phyloP scores from a whole-genome alignment of 2,113 vertebrate species.

The Microcebus ravelobensis region DNA sequence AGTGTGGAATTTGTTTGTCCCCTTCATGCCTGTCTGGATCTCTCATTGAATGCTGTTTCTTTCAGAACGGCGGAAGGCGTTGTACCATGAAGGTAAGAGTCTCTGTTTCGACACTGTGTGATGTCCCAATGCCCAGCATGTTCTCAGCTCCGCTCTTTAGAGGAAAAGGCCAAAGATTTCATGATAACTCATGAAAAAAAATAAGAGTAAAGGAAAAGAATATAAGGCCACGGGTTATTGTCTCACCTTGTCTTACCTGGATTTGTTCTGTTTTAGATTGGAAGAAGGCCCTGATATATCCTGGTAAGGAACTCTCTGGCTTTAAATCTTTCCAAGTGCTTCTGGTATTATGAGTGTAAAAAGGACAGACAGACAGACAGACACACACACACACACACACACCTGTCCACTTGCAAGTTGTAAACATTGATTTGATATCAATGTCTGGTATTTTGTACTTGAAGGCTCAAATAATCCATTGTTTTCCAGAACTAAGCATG shows the following conservation, averaged over 20 bases:
- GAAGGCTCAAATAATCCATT: background rate
- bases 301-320: constrained; percentile 5
- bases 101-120: background rate
- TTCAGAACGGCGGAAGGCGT: background rate
- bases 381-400: background rate
- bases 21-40: background rate
- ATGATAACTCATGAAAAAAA: background rate
- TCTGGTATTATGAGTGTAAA: background rate
- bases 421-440: background rate
- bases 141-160: background rate
- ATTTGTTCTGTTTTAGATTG: constrained; percentile 60
- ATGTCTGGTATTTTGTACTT: background rate
- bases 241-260: background rate
- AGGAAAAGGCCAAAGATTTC: background rate
- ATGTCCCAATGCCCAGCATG: background rate
- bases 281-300: constrained; percentile 57
- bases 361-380: background rate
- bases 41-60: background rate
- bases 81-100: constrained; percentile 30
- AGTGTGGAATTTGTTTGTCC: background rate
- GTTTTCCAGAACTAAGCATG: background rate
- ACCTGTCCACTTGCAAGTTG: background rate
- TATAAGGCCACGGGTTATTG: background rate
- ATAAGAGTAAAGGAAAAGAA: background rate
- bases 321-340: background rate